Base-by-base conservation (phyloP, 2,888 invertebrate species). In the Leptinotarsa juncta region DNA sequence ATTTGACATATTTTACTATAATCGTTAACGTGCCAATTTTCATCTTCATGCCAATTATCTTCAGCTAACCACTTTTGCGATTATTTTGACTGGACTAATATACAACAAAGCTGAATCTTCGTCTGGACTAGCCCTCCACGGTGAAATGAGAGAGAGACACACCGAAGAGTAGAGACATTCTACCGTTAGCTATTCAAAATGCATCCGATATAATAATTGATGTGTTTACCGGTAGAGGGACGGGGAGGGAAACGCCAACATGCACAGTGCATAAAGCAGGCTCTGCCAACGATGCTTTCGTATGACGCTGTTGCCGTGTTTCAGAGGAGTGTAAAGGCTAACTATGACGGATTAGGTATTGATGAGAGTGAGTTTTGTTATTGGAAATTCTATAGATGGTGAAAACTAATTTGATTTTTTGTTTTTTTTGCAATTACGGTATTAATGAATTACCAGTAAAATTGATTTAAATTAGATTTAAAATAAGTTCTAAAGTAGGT, bases 141-240 rank as follows among this genome's bases (percentile, higher is more conserved):
- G 62, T 62, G 62, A 42, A 62, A 42, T n/a, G 42, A 62, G 42
- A 32, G 20, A 70, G 70, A 65, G 70, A 74, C 67, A 71, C 26
- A 53, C 1, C 23, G 53, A n/a, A 18, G 55, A 26, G 60, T 70
- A 68, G 74, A 67, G 70, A 53, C 49, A 72, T 69, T 71, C 72
- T 78, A 78, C 76, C 78, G 78, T 78, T 78, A 78, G 73, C 76
- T 77, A 75, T 77, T 78, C 78, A 75, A 72, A 78, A 75, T 78
- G 74, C 76, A 75, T 78, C 75, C 72, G 73, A 78, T 78, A 78
- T 78, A 74, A 77, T 77, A 75, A 78, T 76, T 76, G 78, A 78
- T 74, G 76, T 74, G 71, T 76, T 76, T 60, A 50, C 68, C 71
- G 74, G 65, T 49, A 57, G 70, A 66, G 68, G 55, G 67, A 48